Evolutionary conservation across 1,140 invertebrate genomes (phyloP).

Genomic region (Drosophila lini): DNA sequence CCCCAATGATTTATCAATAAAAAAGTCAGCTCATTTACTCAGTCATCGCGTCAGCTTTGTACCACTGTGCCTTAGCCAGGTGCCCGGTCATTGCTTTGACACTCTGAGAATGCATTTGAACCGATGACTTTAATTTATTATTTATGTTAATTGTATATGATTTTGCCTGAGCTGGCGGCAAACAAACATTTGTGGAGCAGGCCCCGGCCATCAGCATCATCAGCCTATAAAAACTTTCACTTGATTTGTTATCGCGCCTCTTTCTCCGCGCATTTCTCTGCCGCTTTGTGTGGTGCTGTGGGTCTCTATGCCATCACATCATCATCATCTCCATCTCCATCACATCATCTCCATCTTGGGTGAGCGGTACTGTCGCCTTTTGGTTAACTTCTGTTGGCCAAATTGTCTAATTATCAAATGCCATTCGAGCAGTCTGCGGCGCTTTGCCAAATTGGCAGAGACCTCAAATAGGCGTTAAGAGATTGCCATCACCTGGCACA

Average conservation of each 20-base stretch:
- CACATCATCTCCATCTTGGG: not conserved
- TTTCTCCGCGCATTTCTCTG: conserved; percentile 35
- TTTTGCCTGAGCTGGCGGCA: conserved; percentile 30
- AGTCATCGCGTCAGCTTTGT: not conserved
- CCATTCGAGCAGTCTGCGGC: conserved; percentile 27
- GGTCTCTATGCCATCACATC: conserved; percentile 39
- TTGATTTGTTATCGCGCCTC: conserved; percentile 50
- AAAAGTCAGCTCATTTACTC: not conserved
- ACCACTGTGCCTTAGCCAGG: conserved; percentile 19
- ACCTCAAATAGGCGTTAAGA: conserved; percentile 55
- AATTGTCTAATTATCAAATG: conserved; percentile 56
- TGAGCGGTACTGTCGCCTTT: not conserved
- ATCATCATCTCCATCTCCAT: not conserved
- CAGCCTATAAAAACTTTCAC: conserved; percentile 54
- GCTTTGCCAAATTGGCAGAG: conserved; percentile 53
- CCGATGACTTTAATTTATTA: conserved; percentile 53
- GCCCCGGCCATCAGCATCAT: conserved; percentile 23
- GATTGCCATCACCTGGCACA: conserved; percentile 54
- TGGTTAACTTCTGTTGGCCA: conserved; percentile 37
- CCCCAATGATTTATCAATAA: not conserved
- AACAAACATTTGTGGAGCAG: conserved; percentile 39
- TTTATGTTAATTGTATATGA: conserved; percentile 51
- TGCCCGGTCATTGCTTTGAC: conserved; percentile 45
- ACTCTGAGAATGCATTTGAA: conserved; percentile 35
- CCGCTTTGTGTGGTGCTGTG: conserved; percentile 28